Conservation (phyloP, 2,888 invertebrate genomes). For the Brachyptera risi region DNA sequence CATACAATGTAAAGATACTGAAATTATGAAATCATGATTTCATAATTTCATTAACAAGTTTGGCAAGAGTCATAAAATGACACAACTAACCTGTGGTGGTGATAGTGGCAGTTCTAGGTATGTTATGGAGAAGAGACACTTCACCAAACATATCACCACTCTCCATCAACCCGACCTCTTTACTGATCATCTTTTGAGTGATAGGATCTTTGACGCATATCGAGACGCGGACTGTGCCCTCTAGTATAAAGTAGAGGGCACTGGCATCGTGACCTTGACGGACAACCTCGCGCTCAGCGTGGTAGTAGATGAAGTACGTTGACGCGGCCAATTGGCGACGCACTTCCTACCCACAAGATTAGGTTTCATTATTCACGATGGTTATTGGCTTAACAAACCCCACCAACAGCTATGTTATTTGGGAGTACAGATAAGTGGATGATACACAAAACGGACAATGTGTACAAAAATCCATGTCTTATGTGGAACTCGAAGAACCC, state of each 20-base stretch:
- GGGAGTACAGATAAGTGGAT: no score
- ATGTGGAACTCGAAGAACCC: no score
- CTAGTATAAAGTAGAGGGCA: conserved; percentile 61
- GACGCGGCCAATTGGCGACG: conserved; percentile 57
- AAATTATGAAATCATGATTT: not conserved
- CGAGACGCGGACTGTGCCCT: conserved; percentile 55
- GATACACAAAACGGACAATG: no score
- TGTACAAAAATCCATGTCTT: no score
- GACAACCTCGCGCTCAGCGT: conserved; percentile 56
- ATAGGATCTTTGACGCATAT: conserved; percentile 47
- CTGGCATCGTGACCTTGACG: conserved; percentile 57
- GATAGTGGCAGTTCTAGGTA: conserved; percentile 58
- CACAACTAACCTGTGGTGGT: conserved; percentile 49
- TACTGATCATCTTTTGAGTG: conserved; percentile 41
- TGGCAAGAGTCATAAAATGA: no score
- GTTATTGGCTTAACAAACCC: no score
- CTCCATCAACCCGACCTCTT: conserved; percentile 51
- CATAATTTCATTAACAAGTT: no score
- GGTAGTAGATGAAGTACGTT: conserved; percentile 58
- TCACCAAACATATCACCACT: conserved; percentile 64
- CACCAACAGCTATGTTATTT: no score
- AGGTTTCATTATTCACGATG: no score
- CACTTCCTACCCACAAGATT: conserved; percentile 54
- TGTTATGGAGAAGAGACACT: conserved; percentile 58
- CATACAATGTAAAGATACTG: no score